Evolutionary conservation across 1,140 invertebrate species (phyloP), one percentile per base, ranked within the genome.

Genomic region (Octopus bimaculoides): DNA sequence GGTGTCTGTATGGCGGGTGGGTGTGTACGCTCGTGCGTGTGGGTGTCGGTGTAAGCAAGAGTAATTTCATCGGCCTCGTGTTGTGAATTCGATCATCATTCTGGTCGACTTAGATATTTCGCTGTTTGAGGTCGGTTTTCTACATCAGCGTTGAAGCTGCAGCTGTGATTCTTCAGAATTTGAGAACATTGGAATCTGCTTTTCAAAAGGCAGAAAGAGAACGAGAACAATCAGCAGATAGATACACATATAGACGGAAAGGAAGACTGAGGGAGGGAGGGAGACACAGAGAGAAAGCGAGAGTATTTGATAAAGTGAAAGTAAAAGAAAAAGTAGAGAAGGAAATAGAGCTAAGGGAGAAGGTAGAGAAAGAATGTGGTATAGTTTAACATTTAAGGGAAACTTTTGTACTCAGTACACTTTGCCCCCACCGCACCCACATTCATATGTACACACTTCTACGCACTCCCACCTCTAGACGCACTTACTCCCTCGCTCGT

Each of bases 221-320:
- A 20, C 10, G 3, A 74, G 73, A 74, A 26, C 8, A 26, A 52
- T 12, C 10, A 20, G 20, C 1, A 74, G 73, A 74, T 10, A 74
- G 73, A 74, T 10, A 74, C 10, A 74, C 10, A 74, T 10, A 74
- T 10, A 74, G 73, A 20, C 2, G 4, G n/a, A 74, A 9, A 74
- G n/a, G 20, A 20, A 74, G 73, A 74, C 2, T 14, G 73, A 74
- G 56, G 17, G 56, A 61, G 56, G 20, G 73, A 74, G 73, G 4
- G 73, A 74, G 71, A 74, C 8, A 74, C 10, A 74, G 73, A 4
- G 73, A 74, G 73, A 74, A 20, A 74, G 73, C 10, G 73, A 74
- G 74, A 75, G n/a, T 9, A 8, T 52, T 5, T 9, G 20, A 75
- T 6, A 26, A 14, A 52, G 17, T 9, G 41, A 26, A 53, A 6